Evolutionary conservation across 2,113 vertebrate genomes (phyloP), one percentile per base, ranked within the genome.

Genomic region (Mus pahari): DNA sequence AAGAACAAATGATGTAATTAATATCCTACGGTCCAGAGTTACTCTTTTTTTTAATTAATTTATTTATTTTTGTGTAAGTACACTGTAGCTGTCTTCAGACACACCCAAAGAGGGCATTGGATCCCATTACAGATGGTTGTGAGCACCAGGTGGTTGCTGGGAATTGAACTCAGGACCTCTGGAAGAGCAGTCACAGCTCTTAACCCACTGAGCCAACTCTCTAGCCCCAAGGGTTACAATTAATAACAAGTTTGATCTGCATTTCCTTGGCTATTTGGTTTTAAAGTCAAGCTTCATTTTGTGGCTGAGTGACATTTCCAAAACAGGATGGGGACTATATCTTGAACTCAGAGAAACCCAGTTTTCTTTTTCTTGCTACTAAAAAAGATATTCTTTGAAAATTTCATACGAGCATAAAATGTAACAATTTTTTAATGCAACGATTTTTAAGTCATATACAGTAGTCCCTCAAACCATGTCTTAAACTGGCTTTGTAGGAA

Each of bases 271-370:
- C 88, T 60, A 83, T 62, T 75, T 62, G 31, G 60, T 94, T 92
- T 96, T 87, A 89, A 94, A 64, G 64, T 71, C 45, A 55, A 64
- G 13, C 45, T 96, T 93, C 33, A 64, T 75, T 89, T 86, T 92
- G 70, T 86, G 86, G 45, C 77, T 92, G 89, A 91, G 92, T 82
- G 86, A 42, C 60, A 81, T 79, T 83, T 83, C 10, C 33, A 74
- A 45, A 66, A 55, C 33, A 14, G 74, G 45, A 1, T 55, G 50
- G 36, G 19, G 20, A 39, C 13, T 60, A 39, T 60, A 82, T 60
- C 60, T 60, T 60, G 39, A 84, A 14, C 16, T 31, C n/a, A 84
- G 31, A 64, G 39, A 64, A 64, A 31, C 26, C 26, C 58, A 45
- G 24, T 84, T 58, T 84, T 64, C 9, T 42, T 62, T 42, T 42